These are phyloP conservation scores for Ectropis crepuscularia DNA, from an alignment of 2,888 invertebrate genomes.

Conservation along the genomic window DNA sequence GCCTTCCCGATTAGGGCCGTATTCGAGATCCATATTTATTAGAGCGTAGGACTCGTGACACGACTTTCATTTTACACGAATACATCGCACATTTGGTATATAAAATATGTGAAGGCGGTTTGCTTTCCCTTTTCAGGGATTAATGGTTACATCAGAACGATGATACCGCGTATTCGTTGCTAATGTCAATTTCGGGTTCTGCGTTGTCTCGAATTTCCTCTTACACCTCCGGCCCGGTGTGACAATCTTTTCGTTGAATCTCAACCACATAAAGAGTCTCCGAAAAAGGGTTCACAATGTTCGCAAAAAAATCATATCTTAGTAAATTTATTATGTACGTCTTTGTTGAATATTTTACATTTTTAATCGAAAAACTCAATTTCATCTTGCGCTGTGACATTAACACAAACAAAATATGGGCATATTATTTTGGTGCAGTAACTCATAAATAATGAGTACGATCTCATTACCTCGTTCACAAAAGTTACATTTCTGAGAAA, in stretches of 20 bases:
- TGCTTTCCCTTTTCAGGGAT: conserved; percentile 60
- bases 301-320: neutral
- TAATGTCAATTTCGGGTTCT: conserved; percentile 12
- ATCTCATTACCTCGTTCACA: too few relatives aligned
- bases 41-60: conserved; percentile 77
- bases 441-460: too few relatives aligned
- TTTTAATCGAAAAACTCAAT: too few relatives aligned
- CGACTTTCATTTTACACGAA: conserved; percentile 79
- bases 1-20: conserved; percentile 81
- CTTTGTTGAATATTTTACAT: too few relatives aligned
- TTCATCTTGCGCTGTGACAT: too few relatives aligned
- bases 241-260: conserved; percentile 2
- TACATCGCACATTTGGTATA: conserved; percentile 63
- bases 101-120: conserved; percentile 58
- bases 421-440: too few relatives aligned
- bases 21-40: conserved; percentile 81
- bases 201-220: conserved; percentile 17
- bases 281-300: conserved; percentile 1
- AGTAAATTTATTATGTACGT: neutral
- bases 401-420: too few relatives aligned
- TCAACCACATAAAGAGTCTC: neutral
- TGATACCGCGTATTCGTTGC: conserved; percentile 30
- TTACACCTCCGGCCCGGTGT: neutral
- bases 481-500: too few relatives aligned
- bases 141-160: conserved; percentile 53